Evolutionary conservation across 2,888 invertebrate species (phyloP).

Genomic region (Orchesella flavescens): DNA sequence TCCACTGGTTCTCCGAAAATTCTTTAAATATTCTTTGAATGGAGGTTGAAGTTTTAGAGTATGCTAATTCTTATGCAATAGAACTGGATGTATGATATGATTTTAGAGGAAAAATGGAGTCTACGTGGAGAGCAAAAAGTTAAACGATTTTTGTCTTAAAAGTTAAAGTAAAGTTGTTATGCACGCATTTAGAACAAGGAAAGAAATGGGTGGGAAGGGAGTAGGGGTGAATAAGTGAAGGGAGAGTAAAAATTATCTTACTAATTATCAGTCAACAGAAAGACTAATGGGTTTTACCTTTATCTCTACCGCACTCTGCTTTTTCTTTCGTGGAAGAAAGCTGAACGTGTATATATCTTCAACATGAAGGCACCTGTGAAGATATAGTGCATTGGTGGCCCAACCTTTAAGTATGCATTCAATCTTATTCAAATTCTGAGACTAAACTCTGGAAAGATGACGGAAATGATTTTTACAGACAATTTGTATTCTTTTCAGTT

Average conservation of each 20-base stretch:
- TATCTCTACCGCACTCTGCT: constrained; percentile 57
- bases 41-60: too few species aligned
- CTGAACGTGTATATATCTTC: not conserved
- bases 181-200: not conserved
- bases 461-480: constrained; percentile 65
- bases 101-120: too few species aligned
- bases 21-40: too few species aligned
- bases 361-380: not conserved
- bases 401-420: not conserved
- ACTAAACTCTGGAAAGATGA: constrained; percentile 48
- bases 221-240: constrained; percentile 14
- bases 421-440: constrained; percentile 33
- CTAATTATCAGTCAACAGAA: constrained; percentile 69
- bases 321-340: not conserved
- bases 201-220: constrained; percentile 41
- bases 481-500: constrained; percentile 65
- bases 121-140: not conserved
- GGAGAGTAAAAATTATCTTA: constrained; percentile 62
- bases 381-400: not conserved
- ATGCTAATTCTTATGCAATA: too few species aligned
- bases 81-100: too few species aligned
- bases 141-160: not conserved
- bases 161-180: not conserved
- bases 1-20: too few species aligned
- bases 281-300: constrained; percentile 70